Evolutionary conservation across 2,797 vertebrate species (phyloP), one percentile per base, ranked within the genome.

Genomic region (Ataeniobius toweri): DNA sequence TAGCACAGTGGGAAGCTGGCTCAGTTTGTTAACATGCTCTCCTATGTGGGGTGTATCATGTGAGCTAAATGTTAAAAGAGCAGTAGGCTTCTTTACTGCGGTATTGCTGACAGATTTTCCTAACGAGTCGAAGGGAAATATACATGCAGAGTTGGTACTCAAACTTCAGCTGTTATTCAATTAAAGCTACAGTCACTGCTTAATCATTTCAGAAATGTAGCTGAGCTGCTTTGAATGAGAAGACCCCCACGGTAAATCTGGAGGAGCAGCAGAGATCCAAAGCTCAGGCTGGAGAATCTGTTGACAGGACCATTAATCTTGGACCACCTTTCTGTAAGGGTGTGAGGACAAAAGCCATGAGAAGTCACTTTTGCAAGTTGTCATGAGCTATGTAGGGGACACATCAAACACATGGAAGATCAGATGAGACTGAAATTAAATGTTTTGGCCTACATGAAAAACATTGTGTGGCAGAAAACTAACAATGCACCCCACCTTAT

Each of bases 11-110:
- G 79, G 7, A 58, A 73, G 73, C 76, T 75, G 41, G 79, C 85
- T 79, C 78, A 76, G 74, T 83, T 83, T 80, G 67, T 80, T 84
- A 85, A 86, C 87, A 75, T 83, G 78, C 16, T 58, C 50, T 61
- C 69, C 39, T 53, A 12, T 58, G 68, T 18, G 44, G 31, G 56
- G 68, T 59, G 46, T 26, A n/a, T 75, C 20, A 26, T 65, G 75
- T n/a, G 65, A 44, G 65, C 41, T 22, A 24, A 44, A 68, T 7
- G 67, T 24, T 69, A 46, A 69, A 44, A 1, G 67, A 46, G 41
- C 63, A 24, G 20, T 2, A 18, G 63, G 36, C 39, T 69, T 46
- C 41, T 46, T 46, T 46, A 14, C 41, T 69, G 39, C 6, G 12
- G 24, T 46, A 3, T 46, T 44, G n/a, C 22, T 14, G 22, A 68